Percentiles rank a stretch among this genome's conserved stretches.
These are phyloP conservation scores for Cynopterus brachyotis DNA, from an alignment of 2,113 vertebrate species.

Conservation along the genomic window DNA sequence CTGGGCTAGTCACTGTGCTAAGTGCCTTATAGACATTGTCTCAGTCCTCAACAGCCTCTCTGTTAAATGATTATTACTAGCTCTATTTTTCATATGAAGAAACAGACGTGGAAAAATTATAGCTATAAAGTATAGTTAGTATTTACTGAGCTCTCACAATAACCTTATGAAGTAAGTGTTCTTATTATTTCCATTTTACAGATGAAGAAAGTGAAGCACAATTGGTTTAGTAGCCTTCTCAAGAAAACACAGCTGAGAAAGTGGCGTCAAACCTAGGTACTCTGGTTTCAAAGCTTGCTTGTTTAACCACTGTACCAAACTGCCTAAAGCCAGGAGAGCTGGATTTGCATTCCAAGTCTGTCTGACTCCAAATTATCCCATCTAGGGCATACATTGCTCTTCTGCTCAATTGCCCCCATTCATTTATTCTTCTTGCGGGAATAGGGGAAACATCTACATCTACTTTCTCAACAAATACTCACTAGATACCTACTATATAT, in stretches of 20 bases:
- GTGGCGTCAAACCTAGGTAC: not conserved
- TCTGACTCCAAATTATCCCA: not conserved
- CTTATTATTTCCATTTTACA: not conserved
- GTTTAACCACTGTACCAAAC: not conserved
- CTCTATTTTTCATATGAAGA: not conserved
- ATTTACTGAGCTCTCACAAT: not conserved
- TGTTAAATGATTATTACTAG: not conserved
- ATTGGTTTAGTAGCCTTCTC: not conserved
- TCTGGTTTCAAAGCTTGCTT: not conserved
- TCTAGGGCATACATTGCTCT: not conserved
- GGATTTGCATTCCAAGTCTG: not conserved
- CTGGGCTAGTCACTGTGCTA: not conserved
- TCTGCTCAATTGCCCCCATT: not conserved
- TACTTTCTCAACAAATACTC: not conserved
- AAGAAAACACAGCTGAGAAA: not conserved
- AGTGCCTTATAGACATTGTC: not conserved
- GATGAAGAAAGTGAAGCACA: not conserved
- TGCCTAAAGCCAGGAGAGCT: not conserved
- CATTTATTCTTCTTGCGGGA: not conserved
- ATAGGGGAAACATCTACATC: not conserved
- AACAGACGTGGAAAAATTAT: not conserved
- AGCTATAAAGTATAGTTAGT: not conserved
- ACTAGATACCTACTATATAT: not conserved
- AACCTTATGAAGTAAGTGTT: not conserved
- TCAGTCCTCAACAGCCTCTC: not conserved